Evolutionary conservation across 2,113 vertebrate genomes (phyloP).

Genomic region (Vicugna pacos): DNA sequence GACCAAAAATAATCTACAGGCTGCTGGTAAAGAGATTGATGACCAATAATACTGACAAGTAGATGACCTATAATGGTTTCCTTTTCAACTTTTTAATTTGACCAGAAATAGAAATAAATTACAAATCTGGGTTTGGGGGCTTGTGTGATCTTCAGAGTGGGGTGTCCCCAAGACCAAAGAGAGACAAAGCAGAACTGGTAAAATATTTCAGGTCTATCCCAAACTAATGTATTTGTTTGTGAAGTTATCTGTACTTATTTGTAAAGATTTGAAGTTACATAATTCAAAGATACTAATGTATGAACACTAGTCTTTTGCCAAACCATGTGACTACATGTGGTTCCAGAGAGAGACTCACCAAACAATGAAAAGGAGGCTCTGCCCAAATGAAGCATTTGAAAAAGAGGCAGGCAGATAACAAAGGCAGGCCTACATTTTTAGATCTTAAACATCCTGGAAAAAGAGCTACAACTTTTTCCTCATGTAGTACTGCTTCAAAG

Average conservation of each 20-base stretch:
- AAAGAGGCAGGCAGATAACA: not conserved
- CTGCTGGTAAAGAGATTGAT: not conserved
- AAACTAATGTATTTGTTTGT: not conserved
- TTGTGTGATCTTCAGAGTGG: not conserved
- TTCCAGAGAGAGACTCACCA: not conserved
- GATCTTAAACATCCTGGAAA: not conserved
- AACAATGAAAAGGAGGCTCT: not conserved
- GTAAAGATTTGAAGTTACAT: not conserved
- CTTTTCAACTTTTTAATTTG: not conserved
- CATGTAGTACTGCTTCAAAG: not conserved
- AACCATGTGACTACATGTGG: not conserved
- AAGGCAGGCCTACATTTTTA: not conserved
- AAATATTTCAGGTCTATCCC: not conserved
- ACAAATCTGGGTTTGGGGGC: not conserved
- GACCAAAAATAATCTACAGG: not conserved
- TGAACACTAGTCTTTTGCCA: not conserved
- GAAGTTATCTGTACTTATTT: not conserved
- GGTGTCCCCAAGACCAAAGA: not conserved
- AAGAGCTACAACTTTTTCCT: not conserved
- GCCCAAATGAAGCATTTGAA: not conserved
- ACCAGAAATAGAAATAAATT: not conserved
- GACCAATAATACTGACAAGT: not conserved
- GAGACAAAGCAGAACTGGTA: not conserved
- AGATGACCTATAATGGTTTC: not conserved
- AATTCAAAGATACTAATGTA: not conserved